Evolutionary conservation across 1,140 invertebrate genomes (phyloP).

Genomic region (Musca domestica): DNA sequence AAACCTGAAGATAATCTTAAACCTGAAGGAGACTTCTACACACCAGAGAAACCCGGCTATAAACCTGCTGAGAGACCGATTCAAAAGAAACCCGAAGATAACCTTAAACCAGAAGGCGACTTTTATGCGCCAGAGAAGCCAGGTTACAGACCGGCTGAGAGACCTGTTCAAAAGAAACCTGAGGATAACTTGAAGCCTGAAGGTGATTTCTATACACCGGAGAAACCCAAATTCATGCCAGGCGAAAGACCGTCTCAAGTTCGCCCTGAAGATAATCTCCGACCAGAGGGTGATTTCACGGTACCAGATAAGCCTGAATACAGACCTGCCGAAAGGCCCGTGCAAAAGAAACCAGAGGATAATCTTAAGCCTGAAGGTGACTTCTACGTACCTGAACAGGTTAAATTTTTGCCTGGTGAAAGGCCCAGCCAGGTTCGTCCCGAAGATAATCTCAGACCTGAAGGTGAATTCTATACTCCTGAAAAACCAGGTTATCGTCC

Average conservation of each 20-base stretch:
- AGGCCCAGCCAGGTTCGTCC: constrained; percentile 47
- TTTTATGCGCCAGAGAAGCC: constrained; percentile 59
- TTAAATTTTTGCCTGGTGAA: constrained; percentile 40
- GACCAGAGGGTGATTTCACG: constrained; percentile 63
- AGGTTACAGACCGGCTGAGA: constrained; percentile 60
- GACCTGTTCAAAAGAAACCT: constrained; percentile 58
- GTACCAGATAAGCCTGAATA: constrained; percentile 52
- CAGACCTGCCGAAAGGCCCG: constrained; percentile 53
- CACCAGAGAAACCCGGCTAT: no score
- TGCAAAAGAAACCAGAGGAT: constrained; percentile 53
- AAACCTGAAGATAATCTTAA: no score
- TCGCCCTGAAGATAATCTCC: constrained; percentile 39
- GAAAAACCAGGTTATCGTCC: constrained; percentile 59
- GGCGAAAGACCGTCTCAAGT: constrained; percentile 39
- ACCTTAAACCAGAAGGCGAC: constrained; percentile 68
- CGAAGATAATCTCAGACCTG: constrained; percentile 60
- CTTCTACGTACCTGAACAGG: constrained; percentile 52
- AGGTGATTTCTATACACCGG: constrained; percentile 63
- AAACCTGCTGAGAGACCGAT: no score
- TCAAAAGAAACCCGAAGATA: constrained; percentile 54
- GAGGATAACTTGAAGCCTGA: constrained; percentile 69
- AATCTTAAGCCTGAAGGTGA: constrained; percentile 59
- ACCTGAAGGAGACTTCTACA: no score
- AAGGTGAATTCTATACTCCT: constrained; percentile 65
- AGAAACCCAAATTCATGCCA: constrained; percentile 49